Percentiles rank a stretch among this genome's conserved stretches.
Conservation (phyloP, 2,888 invertebrate species). For the Mongoloraphidia duomilia region DNA sequence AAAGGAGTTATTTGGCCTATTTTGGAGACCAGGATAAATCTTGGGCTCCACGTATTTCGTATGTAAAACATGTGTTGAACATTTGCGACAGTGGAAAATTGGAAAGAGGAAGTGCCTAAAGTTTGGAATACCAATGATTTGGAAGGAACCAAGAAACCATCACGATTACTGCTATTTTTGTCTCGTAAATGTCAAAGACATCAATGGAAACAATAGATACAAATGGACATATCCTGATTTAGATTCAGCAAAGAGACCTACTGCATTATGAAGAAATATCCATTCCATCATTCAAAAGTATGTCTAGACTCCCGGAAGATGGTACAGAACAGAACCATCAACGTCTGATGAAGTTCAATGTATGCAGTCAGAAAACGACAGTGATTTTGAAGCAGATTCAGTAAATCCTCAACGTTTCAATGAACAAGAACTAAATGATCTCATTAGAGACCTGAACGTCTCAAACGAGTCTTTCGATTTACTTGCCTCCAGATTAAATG, state of each 20-base stretch:
- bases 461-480: constrained; percentile 15
- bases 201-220: constrained; percentile 6
- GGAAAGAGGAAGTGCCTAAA: constrained; percentile 4
- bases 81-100: constrained; percentile 13
- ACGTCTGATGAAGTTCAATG: constrained; percentile 3
- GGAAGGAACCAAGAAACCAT: constrained; percentile 10
- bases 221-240: constrained; percentile 8
- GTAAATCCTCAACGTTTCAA: constrained; percentile 12
- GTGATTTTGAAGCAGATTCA: constrained; percentile 7
- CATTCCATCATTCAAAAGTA: constrained; percentile 6
- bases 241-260: constrained; percentile 8
- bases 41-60: constrained; percentile 14
- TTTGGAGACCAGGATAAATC: constrained; percentile 13
- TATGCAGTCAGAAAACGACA: too few relatives aligned
- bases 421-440: constrained; percentile 14
- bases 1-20: too few relatives aligned
- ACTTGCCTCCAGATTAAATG: constrained; percentile 12
- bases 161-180: constrained; percentile 11
- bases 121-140: constrained; percentile 8
- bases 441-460: constrained; percentile 15
- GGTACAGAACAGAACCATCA: constrained; percentile 5
- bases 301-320: neutral
- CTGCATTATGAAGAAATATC: constrained; percentile 7
- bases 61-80: constrained; percentile 12
- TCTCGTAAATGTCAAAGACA: constrained; percentile 3